Percentiles rank a stretch among this genome's conserved stretches.
Evolutionary conservation across 2,113 vertebrate species (phyloP).

Genomic region (Rhinoderma darwinii): DNA sequence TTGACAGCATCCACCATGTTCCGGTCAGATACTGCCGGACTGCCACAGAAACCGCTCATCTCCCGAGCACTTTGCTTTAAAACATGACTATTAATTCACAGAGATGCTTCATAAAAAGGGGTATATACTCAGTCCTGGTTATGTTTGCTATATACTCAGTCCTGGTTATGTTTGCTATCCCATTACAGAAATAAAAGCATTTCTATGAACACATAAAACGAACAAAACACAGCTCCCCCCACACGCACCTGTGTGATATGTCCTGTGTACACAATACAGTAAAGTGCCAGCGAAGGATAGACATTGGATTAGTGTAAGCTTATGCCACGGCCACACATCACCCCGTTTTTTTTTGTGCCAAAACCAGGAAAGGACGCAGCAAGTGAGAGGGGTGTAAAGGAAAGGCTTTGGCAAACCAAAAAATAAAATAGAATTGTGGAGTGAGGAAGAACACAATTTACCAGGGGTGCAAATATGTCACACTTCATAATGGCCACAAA

Average conservation of each 20-base stretch:
- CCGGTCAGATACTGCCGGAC: not conserved
- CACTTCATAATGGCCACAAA: too few species aligned
- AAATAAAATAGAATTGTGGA: too few species aligned
- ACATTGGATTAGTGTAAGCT: slow-evolving; percentile 6
- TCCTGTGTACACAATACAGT: not conserved
- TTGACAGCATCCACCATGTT: not conserved
- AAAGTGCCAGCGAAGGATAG: not conserved
- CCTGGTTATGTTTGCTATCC: slow-evolving; percentile 30
- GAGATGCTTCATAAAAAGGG: too few species aligned
- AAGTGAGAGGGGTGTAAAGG: not conserved
- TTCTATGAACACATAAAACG: not conserved
- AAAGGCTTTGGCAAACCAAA: not conserved
- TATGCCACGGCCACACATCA: not conserved
- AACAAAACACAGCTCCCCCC: not conserved
- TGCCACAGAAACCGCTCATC: not conserved
- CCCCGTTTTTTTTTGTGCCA: not conserved
- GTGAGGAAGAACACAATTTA: not conserved
- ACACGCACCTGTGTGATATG: not conserved
- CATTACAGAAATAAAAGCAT: not conserved
- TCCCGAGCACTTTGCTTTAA: too few species aligned
- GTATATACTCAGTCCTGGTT: too few species aligned
- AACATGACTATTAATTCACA: too few species aligned
- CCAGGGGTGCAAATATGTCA: too few species aligned
- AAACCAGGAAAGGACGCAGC: not conserved
- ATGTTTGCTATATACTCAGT: too few species aligned